Percentiles rank a stretch among this genome's conserved stretches.
Evolutionary conservation across 2,797 vertebrate species (phyloP).

Genomic region (Podarcis siculus): DNA sequence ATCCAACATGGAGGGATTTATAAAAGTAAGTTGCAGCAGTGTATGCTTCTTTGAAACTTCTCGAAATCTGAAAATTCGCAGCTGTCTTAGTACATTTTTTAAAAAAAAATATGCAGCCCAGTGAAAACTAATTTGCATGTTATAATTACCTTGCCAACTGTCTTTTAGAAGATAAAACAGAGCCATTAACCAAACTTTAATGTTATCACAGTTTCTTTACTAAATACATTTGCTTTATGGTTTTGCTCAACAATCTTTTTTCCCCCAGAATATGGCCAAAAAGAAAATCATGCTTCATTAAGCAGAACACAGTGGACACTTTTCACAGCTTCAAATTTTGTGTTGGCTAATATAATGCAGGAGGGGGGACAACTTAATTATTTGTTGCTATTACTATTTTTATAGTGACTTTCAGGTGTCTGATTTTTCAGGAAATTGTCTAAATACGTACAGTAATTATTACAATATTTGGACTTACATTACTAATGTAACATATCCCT

Average conservation of each 20-base stretch:
- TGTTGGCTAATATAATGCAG: conserved; percentile 46
- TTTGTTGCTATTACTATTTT: conserved; percentile 26
- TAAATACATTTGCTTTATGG: conserved; percentile 68
- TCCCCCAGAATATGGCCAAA: conserved; percentile 21
- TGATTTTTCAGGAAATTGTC: conserved; percentile 1
- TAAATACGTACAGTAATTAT: not conserved
- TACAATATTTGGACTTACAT: not conserved
- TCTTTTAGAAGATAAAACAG: conserved; percentile 74
- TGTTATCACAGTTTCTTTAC: conserved; percentile 59
- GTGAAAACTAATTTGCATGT: conserved; percentile 73
- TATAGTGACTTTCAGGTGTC: conserved; percentile 27
- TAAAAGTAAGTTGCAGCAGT: not conserved
- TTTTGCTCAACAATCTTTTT: conserved; percentile 61
- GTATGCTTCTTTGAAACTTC: not conserved
- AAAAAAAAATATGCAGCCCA: conserved; percentile 61
- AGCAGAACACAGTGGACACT: conserved; percentile 59
- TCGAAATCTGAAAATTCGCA: conserved; percentile 27
- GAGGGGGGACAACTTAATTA: conserved; percentile 58
- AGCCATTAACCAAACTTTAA: conserved; percentile 68
- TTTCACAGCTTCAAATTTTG: conserved; percentile 48
- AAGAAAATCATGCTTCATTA: conserved; percentile 59
- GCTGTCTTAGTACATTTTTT: conserved; percentile 51
- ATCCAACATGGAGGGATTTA: not conserved
- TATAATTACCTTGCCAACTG: conserved; percentile 75
- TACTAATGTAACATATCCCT: conserved; percentile 1